A percentile compares a stretch with the other conserved stretches of the same genome.
Evolutionary conservation across 2,797 vertebrate genomes (phyloP).

Genomic region (Meriones psammophilus): DNA sequence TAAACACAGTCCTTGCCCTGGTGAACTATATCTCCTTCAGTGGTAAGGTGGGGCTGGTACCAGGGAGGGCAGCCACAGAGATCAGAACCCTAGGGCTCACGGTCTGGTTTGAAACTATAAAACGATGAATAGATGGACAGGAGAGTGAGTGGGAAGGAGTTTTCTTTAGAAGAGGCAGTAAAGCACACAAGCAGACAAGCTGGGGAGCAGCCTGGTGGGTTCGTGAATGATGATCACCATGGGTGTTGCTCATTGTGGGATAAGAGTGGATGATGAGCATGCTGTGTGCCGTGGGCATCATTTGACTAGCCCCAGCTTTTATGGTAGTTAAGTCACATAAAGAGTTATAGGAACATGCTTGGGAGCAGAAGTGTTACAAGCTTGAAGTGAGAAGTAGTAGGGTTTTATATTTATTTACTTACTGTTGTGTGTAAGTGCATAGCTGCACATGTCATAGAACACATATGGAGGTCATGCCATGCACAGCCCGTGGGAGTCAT

Average conservation of each 20-base stretch:
- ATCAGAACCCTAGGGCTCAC: neutral
- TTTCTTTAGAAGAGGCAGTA: neutral
- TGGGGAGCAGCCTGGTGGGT: neutral
- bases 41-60: constrained; percentile 87
- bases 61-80: neutral
- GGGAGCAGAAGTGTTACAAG: neutral
- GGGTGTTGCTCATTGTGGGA: neutral
- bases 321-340: neutral
- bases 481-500: neutral
- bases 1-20: constrained; percentile 89
- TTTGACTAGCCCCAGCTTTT: neutral
- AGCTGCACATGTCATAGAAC: neutral
- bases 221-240: neutral
- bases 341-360: neutral
- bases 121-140: neutral
- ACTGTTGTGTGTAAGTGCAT: neutral
- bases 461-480: neutral
- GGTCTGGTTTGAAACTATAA: neutral
- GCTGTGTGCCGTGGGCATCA: neutral
- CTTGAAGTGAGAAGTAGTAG: neutral
- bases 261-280: neutral
- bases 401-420: neutral
- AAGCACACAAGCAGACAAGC: neutral
- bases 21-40: constrained; percentile 93
- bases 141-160: too few species aligned